Evolutionary conservation across 2,113 vertebrate species (phyloP).

Genomic region (Phocoena sinus): DNA sequence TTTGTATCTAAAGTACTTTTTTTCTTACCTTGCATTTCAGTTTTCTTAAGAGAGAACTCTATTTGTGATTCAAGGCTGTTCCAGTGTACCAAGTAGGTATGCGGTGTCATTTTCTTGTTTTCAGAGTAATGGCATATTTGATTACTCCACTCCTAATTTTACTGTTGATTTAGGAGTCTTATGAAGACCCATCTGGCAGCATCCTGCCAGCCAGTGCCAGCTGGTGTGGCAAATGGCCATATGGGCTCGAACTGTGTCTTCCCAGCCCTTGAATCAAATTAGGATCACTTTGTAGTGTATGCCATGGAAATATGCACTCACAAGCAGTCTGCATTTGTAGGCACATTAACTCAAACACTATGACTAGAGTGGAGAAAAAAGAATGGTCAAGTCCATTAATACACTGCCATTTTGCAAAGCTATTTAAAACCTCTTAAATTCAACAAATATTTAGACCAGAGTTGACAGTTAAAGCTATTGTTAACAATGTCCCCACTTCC

Average conservation of each 20-base stretch:
- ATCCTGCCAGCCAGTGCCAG: background rate
- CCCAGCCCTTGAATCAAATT: background rate
- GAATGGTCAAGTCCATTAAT: background rate
- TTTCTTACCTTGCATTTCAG: background rate
- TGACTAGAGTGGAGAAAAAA: background rate
- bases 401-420: background rate
- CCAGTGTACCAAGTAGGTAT: background rate
- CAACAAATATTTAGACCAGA: conserved; percentile 3
- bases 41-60: background rate
- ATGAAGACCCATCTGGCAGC: conserved; percentile 27
- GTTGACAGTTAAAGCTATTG: background rate
- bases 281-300: background rate
- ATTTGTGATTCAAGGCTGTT: conserved; percentile 6
- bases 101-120: background rate
- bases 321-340: background rate
- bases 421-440: background rate
- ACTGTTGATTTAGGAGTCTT: conserved; percentile 37
- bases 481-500: background rate
- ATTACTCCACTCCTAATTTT: background rate
- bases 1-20: background rate
- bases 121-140: conserved; percentile 18
- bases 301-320: background rate
- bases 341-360: background rate
- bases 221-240: background rate
- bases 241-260: background rate